phyloP scores from a whole-genome alignment of 2,888 invertebrate genomes.

The Ethmia dodecea region DNA sequence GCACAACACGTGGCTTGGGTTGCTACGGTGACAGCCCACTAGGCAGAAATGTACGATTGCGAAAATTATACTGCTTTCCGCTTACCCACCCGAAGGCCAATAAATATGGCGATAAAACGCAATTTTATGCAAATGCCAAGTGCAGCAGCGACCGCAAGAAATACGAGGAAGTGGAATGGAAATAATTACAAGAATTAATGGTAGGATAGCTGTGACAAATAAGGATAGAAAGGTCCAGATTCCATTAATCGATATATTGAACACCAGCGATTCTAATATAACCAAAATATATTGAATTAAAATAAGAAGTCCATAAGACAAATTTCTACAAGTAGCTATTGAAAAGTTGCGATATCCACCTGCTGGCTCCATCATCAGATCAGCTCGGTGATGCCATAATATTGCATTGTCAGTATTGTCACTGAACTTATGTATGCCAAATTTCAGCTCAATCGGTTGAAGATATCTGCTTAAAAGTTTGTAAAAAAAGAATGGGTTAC shows the following conservation, averaged over 20 bases:
- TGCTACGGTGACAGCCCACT: conserved; percentile 33
- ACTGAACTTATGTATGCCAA: too few species aligned
- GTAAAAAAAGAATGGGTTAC: too few species aligned
- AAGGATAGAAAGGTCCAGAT: background rate
- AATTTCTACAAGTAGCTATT: too few species aligned
- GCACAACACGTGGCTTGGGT: conserved; percentile 21
- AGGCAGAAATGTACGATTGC: conserved; percentile 25
- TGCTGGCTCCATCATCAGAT: too few species aligned
- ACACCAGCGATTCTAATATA: background rate
- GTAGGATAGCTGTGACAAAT: background rate
- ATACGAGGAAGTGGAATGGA: background rate
- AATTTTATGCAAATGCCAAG: conserved; percentile 6
- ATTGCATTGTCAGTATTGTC: too few species aligned
- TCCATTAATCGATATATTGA: background rate
- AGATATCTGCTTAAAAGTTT: too few species aligned
- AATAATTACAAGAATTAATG: too few species aligned
- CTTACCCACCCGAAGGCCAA: conserved; percentile 20
- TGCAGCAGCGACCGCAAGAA: background rate
- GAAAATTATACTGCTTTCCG: conserved; percentile 30
- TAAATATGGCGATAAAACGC: conserved; percentile 8
- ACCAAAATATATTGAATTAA: too few species aligned
- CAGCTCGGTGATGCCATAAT: too few species aligned
- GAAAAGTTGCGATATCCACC: too few species aligned
- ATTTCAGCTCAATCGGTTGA: too few species aligned
- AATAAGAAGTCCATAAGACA: too few species aligned